Percentiles rank a stretch among this genome's conserved stretches.
phyloP scores from a whole-genome alignment of 2,888 invertebrate genomes.

The Poecilobothrus nobilitatus region DNA sequence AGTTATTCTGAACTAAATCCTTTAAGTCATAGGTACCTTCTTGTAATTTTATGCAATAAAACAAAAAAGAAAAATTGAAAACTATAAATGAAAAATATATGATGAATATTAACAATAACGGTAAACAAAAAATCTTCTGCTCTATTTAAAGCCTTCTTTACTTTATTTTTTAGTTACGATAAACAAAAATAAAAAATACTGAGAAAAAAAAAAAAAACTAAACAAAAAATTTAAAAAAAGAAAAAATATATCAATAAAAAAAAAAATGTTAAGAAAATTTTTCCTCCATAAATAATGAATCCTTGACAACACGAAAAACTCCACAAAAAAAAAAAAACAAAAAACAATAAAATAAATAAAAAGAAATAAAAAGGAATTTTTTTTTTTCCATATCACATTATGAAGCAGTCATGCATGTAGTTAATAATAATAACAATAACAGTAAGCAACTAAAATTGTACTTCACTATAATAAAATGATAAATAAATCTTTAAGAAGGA shows the following conservation, averaged over 20 bases:
- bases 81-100: too few species aligned
- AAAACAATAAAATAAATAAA: too few species aligned
- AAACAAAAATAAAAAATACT: background rate
- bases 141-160: background rate
- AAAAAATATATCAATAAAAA: background rate
- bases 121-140: background rate
- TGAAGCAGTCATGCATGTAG: slow-evolving; percentile 3
- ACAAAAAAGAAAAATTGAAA: background rate
- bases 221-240: background rate
- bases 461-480: too few species aligned
- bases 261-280: background rate
- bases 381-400: background rate
- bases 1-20: background rate
- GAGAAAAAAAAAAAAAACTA: background rate
- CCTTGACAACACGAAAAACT: background rate
- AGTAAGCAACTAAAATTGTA: background rate
- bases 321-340: background rate
- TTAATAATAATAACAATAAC: background rate
- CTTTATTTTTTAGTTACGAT: background rate
- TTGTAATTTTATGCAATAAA: background rate
- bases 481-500: too few species aligned
- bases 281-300: background rate
- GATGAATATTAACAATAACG: background rate
- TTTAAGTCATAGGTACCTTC: too few species aligned
- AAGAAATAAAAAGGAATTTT: too few species aligned